Evolutionary conservation across 2,888 invertebrate species (phyloP).

Genomic region (Troglohyphantes excavatus): DNA sequence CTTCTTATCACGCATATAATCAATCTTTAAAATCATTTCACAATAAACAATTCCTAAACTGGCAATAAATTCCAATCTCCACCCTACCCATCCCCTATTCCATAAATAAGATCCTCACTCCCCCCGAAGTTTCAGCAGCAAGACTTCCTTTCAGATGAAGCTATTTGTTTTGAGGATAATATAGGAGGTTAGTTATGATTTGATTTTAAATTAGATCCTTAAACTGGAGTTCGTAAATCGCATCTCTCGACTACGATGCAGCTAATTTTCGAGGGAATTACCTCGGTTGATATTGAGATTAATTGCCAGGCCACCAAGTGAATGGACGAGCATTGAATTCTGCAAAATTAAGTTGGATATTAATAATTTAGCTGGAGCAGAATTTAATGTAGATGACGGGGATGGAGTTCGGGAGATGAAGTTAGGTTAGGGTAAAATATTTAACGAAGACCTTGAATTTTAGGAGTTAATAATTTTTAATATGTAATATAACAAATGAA

Average conservation of each 20-base stretch:
- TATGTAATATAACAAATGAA: no score
- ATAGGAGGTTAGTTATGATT: conserved; percentile 5
- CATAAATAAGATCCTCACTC: neutral
- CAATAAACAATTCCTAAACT: neutral
- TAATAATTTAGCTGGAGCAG: neutral
- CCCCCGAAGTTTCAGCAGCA: neutral
- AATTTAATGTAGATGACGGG: neutral
- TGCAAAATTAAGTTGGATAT: neutral
- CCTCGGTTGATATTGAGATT: neutral
- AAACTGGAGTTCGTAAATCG: neutral
- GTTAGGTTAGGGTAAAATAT: no score
- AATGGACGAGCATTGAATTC: neutral
- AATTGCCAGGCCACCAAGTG: neutral
- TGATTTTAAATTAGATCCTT: conserved; percentile 12
- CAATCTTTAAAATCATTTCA: neutral
- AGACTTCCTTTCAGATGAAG: neutral
- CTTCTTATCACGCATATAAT: neutral
- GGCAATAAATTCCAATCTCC: neutral
- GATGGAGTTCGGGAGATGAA: neutral
- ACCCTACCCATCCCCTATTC: neutral
- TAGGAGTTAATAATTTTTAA: no score
- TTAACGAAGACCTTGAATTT: no score
- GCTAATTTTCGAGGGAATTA: conserved; percentile 3
- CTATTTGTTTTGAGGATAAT: conserved; percentile 16
- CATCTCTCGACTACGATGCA: neutral